phyloP scores from a whole-genome alignment of 2,888 invertebrate species.

The Zygothrica quintamaculata region DNA sequence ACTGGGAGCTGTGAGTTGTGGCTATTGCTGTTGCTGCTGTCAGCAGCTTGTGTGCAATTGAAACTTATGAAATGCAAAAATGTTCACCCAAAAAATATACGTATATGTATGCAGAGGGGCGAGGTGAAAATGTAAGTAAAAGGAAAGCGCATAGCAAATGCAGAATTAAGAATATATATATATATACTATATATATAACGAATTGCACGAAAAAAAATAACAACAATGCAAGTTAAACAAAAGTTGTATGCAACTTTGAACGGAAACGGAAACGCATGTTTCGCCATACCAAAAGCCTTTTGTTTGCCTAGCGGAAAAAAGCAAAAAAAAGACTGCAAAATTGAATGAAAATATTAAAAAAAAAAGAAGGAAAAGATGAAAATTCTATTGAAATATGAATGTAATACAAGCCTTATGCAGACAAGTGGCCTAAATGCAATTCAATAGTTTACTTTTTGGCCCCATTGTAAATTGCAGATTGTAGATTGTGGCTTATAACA shows the following conservation, averaged over 20 bases:
- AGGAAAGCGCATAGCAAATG: slow-evolving; percentile 65
- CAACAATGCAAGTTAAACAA: slow-evolving; percentile 73
- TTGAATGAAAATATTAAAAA: slow-evolving; percentile 5
- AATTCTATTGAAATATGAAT: slow-evolving; percentile 31
- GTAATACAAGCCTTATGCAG: slow-evolving; percentile 35
- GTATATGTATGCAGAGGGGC: too few relatives aligned
- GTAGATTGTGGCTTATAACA: slow-evolving; percentile 27
- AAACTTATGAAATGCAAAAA: slow-evolving; percentile 75
- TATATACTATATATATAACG: neutral
- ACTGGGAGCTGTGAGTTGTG: slow-evolving; percentile 33
- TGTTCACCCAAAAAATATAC: slow-evolving; percentile 34
- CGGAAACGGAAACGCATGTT: slow-evolving; percentile 75
- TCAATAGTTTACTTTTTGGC: slow-evolving; percentile 64
- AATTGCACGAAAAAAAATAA: slow-evolving; percentile 31
- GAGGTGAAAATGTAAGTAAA: too few relatives aligned
- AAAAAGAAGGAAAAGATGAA: slow-evolving; percentile 1
- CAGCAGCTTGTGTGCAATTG: slow-evolving; percentile 77
- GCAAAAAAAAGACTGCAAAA: neutral
- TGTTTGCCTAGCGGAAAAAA: slow-evolving; percentile 32
- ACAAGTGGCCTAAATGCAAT: slow-evolving; percentile 70
- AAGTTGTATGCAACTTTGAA: slow-evolving; percentile 57
- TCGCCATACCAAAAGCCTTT: slow-evolving; percentile 61
- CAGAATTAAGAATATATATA: slow-evolving; percentile 40
- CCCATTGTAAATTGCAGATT: slow-evolving; percentile 41
- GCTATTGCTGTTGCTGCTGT: slow-evolving; percentile 54